These are phyloP conservation scores for Hemicentrotus pulcherrimus DNA, from an alignment of 35 echinoderm and acorn worm species.

Conservation along the genomic window DNA sequence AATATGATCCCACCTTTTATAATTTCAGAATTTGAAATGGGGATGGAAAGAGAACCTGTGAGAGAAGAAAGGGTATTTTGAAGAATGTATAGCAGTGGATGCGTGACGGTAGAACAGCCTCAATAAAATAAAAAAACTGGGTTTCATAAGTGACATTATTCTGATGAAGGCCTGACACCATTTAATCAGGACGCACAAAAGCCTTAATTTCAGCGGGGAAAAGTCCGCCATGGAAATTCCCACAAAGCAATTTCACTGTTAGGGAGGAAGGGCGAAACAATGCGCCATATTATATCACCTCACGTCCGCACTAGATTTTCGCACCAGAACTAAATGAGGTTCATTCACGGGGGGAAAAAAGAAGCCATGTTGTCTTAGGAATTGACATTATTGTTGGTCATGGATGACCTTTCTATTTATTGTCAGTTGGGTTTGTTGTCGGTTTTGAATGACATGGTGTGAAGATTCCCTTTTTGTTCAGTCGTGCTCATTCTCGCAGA, in stretches of 20 bases:
- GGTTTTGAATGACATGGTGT: background rate
- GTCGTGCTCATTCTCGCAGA: background rate
- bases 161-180: slow-evolving; percentile 21
- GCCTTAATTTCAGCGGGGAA: background rate
- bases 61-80: background rate
- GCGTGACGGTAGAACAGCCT: background rate
- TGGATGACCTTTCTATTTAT: background rate
- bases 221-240: background rate
- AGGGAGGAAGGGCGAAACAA: background rate
- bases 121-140: background rate
- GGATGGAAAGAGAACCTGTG: background rate
- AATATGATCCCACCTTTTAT: background rate
- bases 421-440: background rate
- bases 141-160: slow-evolving; percentile 29
- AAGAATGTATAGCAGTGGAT: background rate
- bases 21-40: background rate
- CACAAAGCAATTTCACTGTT: background rate
- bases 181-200: slow-evolving; percentile 32
- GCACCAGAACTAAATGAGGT: slow-evolving; percentile 16
- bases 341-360: background rate
- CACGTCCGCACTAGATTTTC: background rate
- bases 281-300: background rate
- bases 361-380: background rate
- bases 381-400: background rate
- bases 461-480: background rate